These are phyloP conservation scores for Ricordea florida DNA, from an alignment of 92 coral and sea anemone species.

Conservation along the genomic window DNA sequence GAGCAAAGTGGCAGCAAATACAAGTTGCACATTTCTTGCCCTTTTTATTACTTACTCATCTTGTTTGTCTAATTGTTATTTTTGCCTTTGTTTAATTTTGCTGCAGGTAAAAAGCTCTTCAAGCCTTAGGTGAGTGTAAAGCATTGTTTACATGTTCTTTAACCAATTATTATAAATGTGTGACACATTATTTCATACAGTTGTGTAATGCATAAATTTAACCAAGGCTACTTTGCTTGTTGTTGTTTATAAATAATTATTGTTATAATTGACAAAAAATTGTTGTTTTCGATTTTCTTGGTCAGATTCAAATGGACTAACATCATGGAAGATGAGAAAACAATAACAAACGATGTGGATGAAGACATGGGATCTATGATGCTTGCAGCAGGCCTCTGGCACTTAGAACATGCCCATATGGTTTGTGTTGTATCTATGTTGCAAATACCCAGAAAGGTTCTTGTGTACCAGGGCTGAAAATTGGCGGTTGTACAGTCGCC, in stretches of 20 bases:
- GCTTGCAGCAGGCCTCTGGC: slow-evolving; percentile 90
- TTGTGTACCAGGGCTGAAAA: too few species aligned
- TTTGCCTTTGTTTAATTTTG: not conserved
- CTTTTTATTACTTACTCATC: too few species aligned
- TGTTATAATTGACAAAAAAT: not conserved
- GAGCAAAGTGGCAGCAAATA: too few species aligned
- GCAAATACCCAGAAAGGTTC: too few species aligned
- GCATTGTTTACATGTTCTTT: too few species aligned
- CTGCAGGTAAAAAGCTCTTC: slow-evolving; percentile 66
- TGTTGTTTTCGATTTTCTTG: not conserved
- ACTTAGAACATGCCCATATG: slow-evolving; percentile 82
- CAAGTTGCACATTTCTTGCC: too few species aligned
- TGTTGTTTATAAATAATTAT: not conserved
- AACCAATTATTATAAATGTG: too few species aligned
- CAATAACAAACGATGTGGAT: slow-evolving; percentile 58
- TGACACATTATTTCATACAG: too few species aligned
- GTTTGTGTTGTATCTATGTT: slow-evolving; percentile 21
- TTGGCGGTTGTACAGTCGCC: too few species aligned
- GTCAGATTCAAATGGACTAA: slow-evolving; percentile 91
- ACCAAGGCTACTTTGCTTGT: too few species aligned
- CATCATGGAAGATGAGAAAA: slow-evolving; percentile 72
- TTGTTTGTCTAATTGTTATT: not conserved
- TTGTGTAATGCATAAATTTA: too few species aligned
- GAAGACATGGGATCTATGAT: slow-evolving; percentile 83
- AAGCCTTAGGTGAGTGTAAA: slow-evolving; percentile 60